These are phyloP conservation scores for Rhea pennata DNA, from an alignment of 2,113 vertebrate genomes.

Conservation along the genomic window DNA sequence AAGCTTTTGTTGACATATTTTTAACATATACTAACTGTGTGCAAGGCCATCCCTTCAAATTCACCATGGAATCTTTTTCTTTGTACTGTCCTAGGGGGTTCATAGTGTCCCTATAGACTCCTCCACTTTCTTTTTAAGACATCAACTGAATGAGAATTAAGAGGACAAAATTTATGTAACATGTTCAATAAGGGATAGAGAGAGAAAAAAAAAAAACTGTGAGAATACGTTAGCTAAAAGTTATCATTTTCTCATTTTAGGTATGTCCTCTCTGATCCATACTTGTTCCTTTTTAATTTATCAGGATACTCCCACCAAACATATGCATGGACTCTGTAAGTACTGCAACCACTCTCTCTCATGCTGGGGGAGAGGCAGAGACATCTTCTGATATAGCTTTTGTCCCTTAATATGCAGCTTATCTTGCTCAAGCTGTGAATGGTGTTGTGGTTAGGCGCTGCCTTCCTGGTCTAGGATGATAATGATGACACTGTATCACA, in stretches of 20 bases:
- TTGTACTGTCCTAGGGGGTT: not conserved
- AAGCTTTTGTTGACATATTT: not conserved
- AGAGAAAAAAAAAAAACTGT: rapidly evolving
- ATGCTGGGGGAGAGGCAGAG: not conserved
- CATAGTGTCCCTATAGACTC: not conserved
- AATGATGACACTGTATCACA: not conserved
- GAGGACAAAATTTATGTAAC: not conserved
- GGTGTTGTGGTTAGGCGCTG: not conserved
- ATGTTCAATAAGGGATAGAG: not conserved
- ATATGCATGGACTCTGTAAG: not conserved
- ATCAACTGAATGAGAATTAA: not conserved
- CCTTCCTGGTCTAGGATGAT: not conserved
- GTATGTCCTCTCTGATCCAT: not conserved
- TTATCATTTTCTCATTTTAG: not conserved
- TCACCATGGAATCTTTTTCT: not conserved
- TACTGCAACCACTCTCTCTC: not conserved
- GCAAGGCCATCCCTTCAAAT: not conserved
- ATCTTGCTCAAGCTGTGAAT: not conserved
- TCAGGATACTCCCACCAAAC: not conserved
- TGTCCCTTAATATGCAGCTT: not conserved
- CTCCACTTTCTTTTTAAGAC: not conserved
- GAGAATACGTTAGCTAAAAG: not conserved
- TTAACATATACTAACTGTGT: not conserved
- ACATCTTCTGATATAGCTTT: not conserved
- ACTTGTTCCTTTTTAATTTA: not conserved